A percentile compares a stretch with the other conserved stretches of the same genome.
phyloP scores from a whole-genome alignment of 2,888 invertebrate species.

The Nysson spinosus region DNA sequence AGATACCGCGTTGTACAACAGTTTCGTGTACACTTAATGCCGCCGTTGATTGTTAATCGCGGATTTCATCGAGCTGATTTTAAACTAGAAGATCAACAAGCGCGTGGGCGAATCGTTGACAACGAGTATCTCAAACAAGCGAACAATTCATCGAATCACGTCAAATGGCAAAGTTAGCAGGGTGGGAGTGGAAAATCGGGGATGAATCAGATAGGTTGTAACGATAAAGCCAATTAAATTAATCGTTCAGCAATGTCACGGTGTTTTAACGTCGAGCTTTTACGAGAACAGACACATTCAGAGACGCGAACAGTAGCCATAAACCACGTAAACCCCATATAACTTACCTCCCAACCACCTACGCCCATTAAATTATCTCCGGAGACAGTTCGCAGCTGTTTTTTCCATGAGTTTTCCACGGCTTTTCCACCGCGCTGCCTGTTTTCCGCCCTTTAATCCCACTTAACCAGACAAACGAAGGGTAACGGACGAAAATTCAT shows the following conservation, averaged over 20 bases:
- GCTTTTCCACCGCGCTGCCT: background rate
- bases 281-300: constrained; percentile 18
- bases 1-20: too few relatives aligned
- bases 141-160: constrained; percentile 7
- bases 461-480: too few relatives aligned
- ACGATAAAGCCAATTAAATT: constrained; percentile 27
- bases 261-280: constrained; percentile 26
- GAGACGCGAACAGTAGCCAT: constrained; percentile 15
- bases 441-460: background rate
- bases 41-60: too few relatives aligned
- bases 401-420: constrained; percentile 1
- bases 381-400: constrained; percentile 13
- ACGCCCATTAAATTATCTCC: constrained; percentile 29
- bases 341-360: constrained; percentile 18
- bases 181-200: too few relatives aligned
- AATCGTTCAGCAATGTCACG: constrained; percentile 17
- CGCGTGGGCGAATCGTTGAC: constrained; percentile 5
- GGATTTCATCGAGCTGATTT: too few relatives aligned
- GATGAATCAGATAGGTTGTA: too few relatives aligned
- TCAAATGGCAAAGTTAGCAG: constrained; percentile 10
- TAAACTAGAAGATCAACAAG: too few relatives aligned
- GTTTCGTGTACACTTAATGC: too few relatives aligned
- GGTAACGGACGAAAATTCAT: too few relatives aligned
- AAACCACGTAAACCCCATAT: constrained; percentile 27
- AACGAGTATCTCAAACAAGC: constrained; percentile 9